These are phyloP conservation scores for Melanotaenia boesemani DNA, from an alignment of 2,797 vertebrate species.

Conservation along the genomic window DNA sequence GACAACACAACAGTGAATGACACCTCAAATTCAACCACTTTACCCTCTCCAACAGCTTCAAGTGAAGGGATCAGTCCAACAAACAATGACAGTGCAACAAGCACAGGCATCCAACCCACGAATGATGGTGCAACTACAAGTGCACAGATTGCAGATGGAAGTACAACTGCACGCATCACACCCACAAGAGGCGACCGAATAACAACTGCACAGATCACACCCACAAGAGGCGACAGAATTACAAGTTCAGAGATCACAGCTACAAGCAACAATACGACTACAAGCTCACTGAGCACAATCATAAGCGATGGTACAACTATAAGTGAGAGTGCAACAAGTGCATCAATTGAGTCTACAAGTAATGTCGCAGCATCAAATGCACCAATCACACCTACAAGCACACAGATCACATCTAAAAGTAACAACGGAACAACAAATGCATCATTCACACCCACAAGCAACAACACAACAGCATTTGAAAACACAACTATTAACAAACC, in stretches of 20 bases:
- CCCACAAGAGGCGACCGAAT: neutral
- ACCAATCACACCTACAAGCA: no score
- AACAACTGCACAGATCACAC: neutral
- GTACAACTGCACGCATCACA: neutral
- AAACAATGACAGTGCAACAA: neutral
- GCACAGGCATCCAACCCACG: neutral
- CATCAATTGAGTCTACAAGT: neutral
- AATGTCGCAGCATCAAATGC: neutral
- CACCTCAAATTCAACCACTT: slow-evolving; percentile 8
- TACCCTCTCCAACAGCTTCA: neutral
- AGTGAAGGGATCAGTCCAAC: neutral
- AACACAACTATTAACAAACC: no score
- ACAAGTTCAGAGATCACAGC: neutral
- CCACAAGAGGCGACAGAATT: neutral
- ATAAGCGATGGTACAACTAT: neutral
- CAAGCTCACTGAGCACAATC: neutral
- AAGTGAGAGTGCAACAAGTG: accelerated
- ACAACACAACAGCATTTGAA: neutral
- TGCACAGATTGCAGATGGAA: neutral
- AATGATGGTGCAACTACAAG: neutral
- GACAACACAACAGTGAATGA: slow-evolving; percentile 5
- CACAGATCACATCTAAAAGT: neutral
- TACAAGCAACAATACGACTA: neutral
- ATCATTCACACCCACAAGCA: neutral
- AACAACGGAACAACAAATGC: neutral